Base-by-base conservation (phyloP, 2,888 invertebrate species). In the Drosophila birchii region DNA sequence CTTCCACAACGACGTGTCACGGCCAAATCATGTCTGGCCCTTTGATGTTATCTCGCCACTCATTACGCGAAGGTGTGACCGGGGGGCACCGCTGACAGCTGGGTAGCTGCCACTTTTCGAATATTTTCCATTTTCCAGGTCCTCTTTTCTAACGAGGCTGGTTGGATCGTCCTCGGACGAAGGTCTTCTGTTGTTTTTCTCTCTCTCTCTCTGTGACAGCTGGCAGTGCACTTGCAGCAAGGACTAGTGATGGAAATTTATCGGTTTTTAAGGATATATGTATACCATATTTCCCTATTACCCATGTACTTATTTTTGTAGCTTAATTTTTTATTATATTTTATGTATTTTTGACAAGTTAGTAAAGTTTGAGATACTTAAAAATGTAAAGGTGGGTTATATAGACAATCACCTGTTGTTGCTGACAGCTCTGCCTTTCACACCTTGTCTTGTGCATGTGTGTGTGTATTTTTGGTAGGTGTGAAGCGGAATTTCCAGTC, bases 401-500 rank as follows among this genome's bases (percentile, higher is more conserved):
- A 9, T 3, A 51, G 51, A 16, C 51, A 6, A 29, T 51, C 34
- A 51, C 51, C 51, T 51, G 51, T 51, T 49, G 32, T 20, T 51
- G 47, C 29, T 8, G 2, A 47, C 47, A 45, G 26, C 44, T 14
- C 23, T 44, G 71, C 81, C 69, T 81, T 83, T 83, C 81, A 84
- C 86, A 85, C 87, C 85, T 87, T 66, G 72, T 51, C 23, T 18
- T 29, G 11, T 12, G 18, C 5, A 75, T 32, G 26, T 47, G 23
- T 47, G n/a, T 29, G 9, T 45, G 1, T 29, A 8, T 60, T 72
- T 72, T 62, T 56, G 63, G 72, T 87, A 89, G 88, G 90, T 91
- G 90, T 90, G 88, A 84, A 90, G 80, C 82, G 80, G 90, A 88
- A 90, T 91, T 75, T 91, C 89, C 80, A 89, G 88, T 89, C 84